phyloP scores from a whole-genome alignment of 2,888 invertebrate genomes.

The Drosophila tanythrix region DNA sequence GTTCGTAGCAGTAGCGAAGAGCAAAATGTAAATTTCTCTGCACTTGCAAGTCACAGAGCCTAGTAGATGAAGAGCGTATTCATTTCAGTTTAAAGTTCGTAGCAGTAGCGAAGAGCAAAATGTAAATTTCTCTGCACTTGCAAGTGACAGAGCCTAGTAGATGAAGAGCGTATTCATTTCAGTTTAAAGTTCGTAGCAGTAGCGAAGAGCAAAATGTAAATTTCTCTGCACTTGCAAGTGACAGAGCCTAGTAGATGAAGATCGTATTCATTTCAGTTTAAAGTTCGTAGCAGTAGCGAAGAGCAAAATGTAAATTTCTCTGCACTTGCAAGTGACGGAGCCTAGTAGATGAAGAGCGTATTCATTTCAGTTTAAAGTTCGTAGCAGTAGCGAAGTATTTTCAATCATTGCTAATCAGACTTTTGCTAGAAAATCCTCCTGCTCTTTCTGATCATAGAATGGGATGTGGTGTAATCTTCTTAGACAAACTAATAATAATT shows the following conservation, averaged over 20 bases:
- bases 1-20: not conserved
- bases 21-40: not conserved
- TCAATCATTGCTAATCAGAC: not conserved
- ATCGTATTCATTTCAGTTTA: not conserved
- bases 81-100: not conserved
- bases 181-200: not conserved
- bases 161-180: not conserved
- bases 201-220: not conserved
- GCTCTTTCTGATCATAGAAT: not conserved
- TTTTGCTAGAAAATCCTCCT: not conserved
- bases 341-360: fast-evolving
- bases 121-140: not conserved
- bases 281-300: not conserved
- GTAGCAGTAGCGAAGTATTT: not conserved
- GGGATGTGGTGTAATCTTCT: not conserved
- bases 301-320: too few species aligned
- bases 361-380: not conserved
- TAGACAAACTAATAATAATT: not conserved
- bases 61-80: not conserved
- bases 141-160: not conserved
- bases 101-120: not conserved
- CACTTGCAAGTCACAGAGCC: not conserved
- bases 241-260: not conserved
- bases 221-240: not conserved
- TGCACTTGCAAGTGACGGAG: not conserved